A percentile compares a stretch with the other conserved stretches of the same genome.
phyloP scores from a whole-genome alignment of 2,888 invertebrate genomes.

The Agrochola circellaris region DNA sequence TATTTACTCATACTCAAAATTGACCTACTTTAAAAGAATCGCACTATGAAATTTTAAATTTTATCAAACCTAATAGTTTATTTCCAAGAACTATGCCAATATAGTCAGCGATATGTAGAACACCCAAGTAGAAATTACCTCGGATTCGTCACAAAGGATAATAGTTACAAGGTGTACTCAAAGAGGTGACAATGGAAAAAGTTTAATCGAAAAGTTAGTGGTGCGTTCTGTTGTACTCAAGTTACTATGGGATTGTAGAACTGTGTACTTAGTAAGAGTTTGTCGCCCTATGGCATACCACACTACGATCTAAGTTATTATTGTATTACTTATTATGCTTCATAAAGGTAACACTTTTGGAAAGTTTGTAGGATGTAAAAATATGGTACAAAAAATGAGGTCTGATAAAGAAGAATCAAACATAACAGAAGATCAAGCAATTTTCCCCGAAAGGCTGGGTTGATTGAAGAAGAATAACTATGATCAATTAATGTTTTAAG shows the following conservation, averaged over 20 bases:
- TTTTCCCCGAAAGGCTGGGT: neutral
- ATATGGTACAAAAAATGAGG: neutral
- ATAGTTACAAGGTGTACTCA: slow-evolving; percentile 35
- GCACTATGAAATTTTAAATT: neutral
- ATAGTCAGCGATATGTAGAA: neutral
- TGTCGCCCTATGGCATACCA: neutral
- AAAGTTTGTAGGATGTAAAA: neutral
- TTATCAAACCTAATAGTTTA: neutral
- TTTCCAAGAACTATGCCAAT: neutral
- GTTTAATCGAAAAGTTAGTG: slow-evolving; percentile 55
- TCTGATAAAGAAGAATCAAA: neutral
- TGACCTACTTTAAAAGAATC: neutral
- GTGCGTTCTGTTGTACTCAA: slow-evolving; percentile 32
- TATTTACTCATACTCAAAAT: neutral
- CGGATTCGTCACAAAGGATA: slow-evolving; percentile 17
- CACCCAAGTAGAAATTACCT: neutral
- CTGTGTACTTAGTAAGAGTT: slow-evolving; percentile 3
- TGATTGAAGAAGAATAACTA: neutral
- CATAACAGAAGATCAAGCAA: neutral
- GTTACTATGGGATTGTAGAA: slow-evolving; percentile 5
- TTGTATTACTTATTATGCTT: neutral
- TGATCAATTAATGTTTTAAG: neutral
- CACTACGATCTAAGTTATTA: neutral
- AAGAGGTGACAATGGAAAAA: slow-evolving; percentile 45
- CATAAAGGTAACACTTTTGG: neutral